These are phyloP conservation scores for Drosophila grimshawi DNA, from an alignment of 1,140 invertebrate genomes.

Conservation along the genomic window DNA sequence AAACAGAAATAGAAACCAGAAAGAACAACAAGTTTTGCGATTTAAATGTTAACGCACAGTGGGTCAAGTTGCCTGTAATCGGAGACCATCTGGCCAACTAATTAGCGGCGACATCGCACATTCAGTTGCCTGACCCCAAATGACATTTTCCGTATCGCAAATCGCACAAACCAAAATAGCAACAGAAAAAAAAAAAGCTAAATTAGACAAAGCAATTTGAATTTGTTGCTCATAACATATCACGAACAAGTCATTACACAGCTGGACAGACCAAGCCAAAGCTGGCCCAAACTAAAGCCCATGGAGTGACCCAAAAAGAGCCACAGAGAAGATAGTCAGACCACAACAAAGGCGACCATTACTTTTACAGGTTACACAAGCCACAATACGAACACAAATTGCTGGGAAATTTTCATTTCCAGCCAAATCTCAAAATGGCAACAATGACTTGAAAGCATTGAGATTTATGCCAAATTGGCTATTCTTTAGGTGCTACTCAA, in stretches of 20 bases:
- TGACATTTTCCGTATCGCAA: constrained; percentile 34
- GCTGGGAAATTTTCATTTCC: constrained; percentile 34
- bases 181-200: constrained; percentile 8
- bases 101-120: constrained; percentile 18
- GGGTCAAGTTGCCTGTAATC: constrained; percentile 41
- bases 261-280: constrained; percentile 16
- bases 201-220: constrained; percentile 53
- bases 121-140: constrained; percentile 22
- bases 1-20: constrained; percentile 34
- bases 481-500: constrained; percentile 1
- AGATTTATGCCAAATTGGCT: background rate
- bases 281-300: constrained; percentile 4
- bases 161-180: background rate
- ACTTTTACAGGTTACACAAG: constrained; percentile 42
- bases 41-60: constrained; percentile 41
- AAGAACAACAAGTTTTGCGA: constrained; percentile 38
- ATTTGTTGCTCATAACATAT: constrained; percentile 75
- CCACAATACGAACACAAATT: constrained; percentile 3
- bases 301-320: constrained; percentile 63
- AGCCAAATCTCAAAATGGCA: constrained; percentile 28
- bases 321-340: constrained; percentile 25
- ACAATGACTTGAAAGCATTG: constrained; percentile 1
- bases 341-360: constrained; percentile 29
- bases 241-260: constrained; percentile 73
- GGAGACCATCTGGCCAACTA: constrained; percentile 21